Conservation (phyloP, 2,888 invertebrate species). For the Serripes groenlandicus region DNA sequence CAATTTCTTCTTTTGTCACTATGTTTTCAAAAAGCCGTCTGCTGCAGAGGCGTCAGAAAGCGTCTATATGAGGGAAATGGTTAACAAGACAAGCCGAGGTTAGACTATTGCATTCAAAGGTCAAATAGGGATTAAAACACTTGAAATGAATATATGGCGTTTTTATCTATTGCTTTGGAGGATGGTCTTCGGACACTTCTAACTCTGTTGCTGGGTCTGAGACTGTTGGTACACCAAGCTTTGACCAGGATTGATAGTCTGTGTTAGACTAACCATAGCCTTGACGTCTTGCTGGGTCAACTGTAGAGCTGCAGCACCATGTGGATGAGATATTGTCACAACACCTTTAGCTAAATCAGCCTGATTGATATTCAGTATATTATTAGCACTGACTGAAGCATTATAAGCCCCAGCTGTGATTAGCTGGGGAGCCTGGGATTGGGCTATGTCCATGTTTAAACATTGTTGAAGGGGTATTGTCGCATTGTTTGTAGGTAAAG, state of each 20-base stretch:
- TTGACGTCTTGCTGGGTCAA: constrained; percentile 56
- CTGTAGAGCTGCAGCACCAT: constrained; percentile 33
- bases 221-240: constrained; percentile 60
- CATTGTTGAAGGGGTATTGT: constrained; percentile 62
- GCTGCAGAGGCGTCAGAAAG: no score
- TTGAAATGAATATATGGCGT: no score
- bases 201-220: constrained; percentile 18
- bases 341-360: constrained; percentile 55
- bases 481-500: constrained; percentile 70
- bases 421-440: constrained; percentile 36
- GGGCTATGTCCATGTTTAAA: constrained; percentile 55
- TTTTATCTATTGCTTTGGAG: no score
- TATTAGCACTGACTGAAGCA: constrained; percentile 33
- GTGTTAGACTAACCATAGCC: constrained; percentile 46
- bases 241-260: constrained; percentile 44
- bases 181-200: no score
- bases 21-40: no score
- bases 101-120: no score
- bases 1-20: no score
- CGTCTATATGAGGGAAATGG: no score
- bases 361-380: constrained; percentile 58
- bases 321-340: constrained; percentile 53
- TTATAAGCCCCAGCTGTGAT: constrained; percentile 47
- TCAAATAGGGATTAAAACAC: no score
- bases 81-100: no score